Evolutionary conservation across 2,888 invertebrate species (phyloP), one percentile per base, ranked within the genome.

Genomic region (Ochropleura leucogaster): DNA sequence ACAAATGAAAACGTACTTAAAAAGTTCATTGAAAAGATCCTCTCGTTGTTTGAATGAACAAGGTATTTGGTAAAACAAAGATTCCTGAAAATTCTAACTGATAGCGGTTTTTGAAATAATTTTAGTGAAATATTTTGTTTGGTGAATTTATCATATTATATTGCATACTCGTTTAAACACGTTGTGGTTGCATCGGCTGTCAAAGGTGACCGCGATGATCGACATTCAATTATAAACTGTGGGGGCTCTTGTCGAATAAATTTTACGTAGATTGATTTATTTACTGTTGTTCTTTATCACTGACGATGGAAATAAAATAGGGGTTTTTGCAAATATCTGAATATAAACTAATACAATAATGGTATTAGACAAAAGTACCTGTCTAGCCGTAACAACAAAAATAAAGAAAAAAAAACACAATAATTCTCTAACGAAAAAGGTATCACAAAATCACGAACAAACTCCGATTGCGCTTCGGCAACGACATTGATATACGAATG

Each of bases 401-500:
- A 18, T 16, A 42, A 44, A 49, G 42, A 57, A 79, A 68, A 79
- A 64, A 65, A 68, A 72, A 66, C n/a, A 30, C 66, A 74, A 83
- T 81, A 76, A 79, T 72, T 72, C 72, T 79, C 65, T 44, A 77
- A 78, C 82, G 51, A 64, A 86, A 85, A 84, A 84, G 84, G 72
- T 68, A 83, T 72, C 72, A 79, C 47, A 85, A 87, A 84, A 73
- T 77, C 77, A 72, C 76, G 74, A 87, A 82, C 82, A 77, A 87
- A 87, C 83, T 82, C 84, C 87, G 85, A 88, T 85, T 87, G 88
- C 84, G 87, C 87, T 87, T 89, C 89, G 89, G 89, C 89, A 91
- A 91, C 92, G 89, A 90, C 90, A 90, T 91, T 90, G 92, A 89
- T 93, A 93, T 90, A 91, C 90, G 91, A 92, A 92, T 90, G 92